phyloP scores from a whole-genome alignment of 2,888 invertebrate genomes.

The Meloe dianella region DNA sequence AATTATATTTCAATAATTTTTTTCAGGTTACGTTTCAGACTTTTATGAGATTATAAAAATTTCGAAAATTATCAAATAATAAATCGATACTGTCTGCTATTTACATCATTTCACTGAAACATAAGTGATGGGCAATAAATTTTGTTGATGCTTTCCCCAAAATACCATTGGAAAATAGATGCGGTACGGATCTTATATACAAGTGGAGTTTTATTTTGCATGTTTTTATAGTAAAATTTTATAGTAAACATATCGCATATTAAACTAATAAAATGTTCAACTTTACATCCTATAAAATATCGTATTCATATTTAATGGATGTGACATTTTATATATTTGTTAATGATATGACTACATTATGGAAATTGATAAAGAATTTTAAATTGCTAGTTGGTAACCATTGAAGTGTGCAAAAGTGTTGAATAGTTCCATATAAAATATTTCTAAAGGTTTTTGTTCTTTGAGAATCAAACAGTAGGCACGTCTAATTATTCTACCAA shows the following conservation, averaged over 20 bases:
- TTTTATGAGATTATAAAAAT: background rate
- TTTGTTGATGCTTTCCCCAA: background rate
- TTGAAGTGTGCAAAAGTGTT: background rate
- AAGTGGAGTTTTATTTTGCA: slow-evolving; percentile 16
- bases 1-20: background rate
- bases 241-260: slow-evolving; percentile 24
- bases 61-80: background rate
- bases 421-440: background rate
- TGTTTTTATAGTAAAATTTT: slow-evolving; percentile 23
- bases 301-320: slow-evolving; percentile 25
- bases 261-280: slow-evolving; percentile 26
- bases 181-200: slow-evolving; percentile 6
- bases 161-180: background rate
- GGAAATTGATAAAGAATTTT: background rate
- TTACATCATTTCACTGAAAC: background rate
- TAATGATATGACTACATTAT: background rate
- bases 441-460: slow-evolving; percentile 22
- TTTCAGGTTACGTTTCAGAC: background rate
- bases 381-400: background rate
- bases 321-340: slow-evolving; percentile 19
- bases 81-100: background rate
- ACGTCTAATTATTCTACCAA: slow-evolving; percentile 13
- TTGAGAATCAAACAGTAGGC: slow-evolving; percentile 14
- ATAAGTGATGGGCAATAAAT: background rate
- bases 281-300: slow-evolving; percentile 28